Evolutionary conservation across 1,140 invertebrate genomes (phyloP), one percentile per base, ranked within the genome.

Genomic region (Lordiphosa mommai): DNA sequence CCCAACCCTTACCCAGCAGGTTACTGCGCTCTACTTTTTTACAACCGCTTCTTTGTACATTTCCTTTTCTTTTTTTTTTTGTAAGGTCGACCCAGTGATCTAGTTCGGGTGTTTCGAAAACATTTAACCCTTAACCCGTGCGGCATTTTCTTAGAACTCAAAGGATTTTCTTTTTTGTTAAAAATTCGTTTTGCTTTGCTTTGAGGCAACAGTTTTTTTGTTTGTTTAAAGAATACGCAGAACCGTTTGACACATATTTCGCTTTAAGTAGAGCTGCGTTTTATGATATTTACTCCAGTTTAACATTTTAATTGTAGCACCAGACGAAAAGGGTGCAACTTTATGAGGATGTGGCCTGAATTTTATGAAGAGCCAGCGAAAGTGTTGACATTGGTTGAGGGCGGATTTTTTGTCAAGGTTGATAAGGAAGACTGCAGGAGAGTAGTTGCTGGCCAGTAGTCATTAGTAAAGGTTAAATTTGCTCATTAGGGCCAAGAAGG

Each of bases 251-350:
- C 13, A 38, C 48, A 30, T 41, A 71, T 61, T 73, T 79, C 64
- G 10, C 16, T 23, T 40, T 57, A 71, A 73, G 36, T 37, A 53
- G 47, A 50, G 51, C 16, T 33, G n/a, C 29, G 66, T 72, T 72
- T 60, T 84, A 84, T 40, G 68, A 72, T 56, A 63, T 63, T 65
- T 84, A 72, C 72, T 77, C 67, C 65, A 69, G 72, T 84, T 84
- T 84, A 84, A 84, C 77, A 84, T 84, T 84, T 84, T 84, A 84
- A 84, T 84, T 84, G 77, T 84, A 69, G 53, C 77, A 84, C 52
- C 30, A 13, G 32, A 32, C 13, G 16, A 32, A 33, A 67, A 48
- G 41, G 57, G 37, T 47, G 29, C 13, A 37, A 23, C 20, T 60
- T 74, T 74, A 74, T 61, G 55, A 17, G n/a, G 14, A 38, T 36